Base-by-base conservation (phyloP, 1,140 invertebrate genomes). In the Trichonephila inaurata region DNA sequence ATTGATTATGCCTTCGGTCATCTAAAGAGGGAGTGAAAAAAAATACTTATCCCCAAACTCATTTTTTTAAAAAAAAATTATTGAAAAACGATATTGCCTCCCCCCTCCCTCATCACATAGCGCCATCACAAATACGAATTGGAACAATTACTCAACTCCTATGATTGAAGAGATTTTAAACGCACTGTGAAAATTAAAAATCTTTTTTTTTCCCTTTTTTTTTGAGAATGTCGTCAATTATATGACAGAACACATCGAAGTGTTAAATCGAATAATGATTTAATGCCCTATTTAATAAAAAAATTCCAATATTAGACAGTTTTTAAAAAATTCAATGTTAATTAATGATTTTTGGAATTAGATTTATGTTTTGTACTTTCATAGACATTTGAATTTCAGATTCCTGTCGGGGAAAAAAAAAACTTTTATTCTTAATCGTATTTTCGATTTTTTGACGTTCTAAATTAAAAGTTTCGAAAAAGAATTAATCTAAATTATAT, bases 101-200 rank as follows among this genome's bases (percentile, higher is more conserved):
- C 33, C 33, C 19, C 28, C 2, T 12, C 18, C 18, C 28, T 28
- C 24, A 33, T 77, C 33, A 18, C 72, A 40, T 33, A 7, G 16
- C 14, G 72, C 28, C 16, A 77, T 77, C 72, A 28, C 28, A 77
- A 77, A 77, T 33, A 77, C 28, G 33, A 77, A 77, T 77, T 28
- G 33, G 72, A 77, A 16, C 28, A 77, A 77, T 77, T 77, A 77
- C 33, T 77, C 72, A 40, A 33, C 28, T 33, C 33, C 10, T 19
- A 77, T 77, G 72, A 77, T 77, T 77, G 72, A 77, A 19, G 72
- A 77, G 72, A 33, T 77, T 77, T 77, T 77, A 77, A 77, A 77
- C 72, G 72, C 72, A 6, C 18, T 18, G 28, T 77, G 72, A 77
- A 77, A 28, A 77, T 77, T 16, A 5, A 33, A 77, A 77, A 18